A percentile compares a stretch with the other conserved stretches of the same genome.
Conservation (phyloP, 2,797 vertebrate genomes). For the Xerus rutilus region DNA sequence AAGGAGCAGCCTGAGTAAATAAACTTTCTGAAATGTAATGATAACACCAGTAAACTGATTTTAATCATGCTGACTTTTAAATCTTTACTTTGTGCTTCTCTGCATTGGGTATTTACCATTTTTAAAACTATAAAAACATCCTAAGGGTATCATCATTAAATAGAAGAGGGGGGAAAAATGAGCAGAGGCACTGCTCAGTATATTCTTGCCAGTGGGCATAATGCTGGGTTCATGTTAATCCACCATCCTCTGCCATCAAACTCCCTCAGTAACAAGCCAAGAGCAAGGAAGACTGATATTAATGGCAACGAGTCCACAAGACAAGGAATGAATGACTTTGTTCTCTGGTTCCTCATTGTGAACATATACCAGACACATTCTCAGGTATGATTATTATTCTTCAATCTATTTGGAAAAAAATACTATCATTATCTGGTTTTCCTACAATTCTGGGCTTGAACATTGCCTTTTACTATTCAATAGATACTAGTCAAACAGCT, state of each 20-base stretch:
- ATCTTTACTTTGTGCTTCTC: constrained; percentile 16
- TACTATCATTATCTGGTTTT: constrained; percentile 11
- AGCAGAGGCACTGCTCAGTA: background rate
- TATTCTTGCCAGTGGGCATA: background rate
- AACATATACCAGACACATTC: background rate
- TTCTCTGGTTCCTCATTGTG: background rate
- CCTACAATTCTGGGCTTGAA: background rate
- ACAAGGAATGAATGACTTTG: background rate
- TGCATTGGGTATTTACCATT: background rate
- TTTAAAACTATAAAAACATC: constrained; percentile 17
- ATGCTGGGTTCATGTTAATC: background rate
- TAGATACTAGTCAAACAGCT: background rate
- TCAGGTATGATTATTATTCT: background rate
- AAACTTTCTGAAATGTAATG: no score
- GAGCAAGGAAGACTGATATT: background rate
- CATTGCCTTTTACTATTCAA: background rate
- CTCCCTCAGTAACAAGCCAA: background rate
- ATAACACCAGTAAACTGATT: no score
- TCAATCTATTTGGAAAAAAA: background rate
- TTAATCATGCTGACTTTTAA: background rate
- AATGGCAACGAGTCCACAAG: background rate
- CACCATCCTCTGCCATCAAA: background rate
- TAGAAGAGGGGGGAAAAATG: background rate
- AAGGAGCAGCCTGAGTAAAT: no score
- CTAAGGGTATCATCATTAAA: background rate